phyloP scores from a whole-genome alignment of 2,888 invertebrate species.

The Catocala fraxini region DNA sequence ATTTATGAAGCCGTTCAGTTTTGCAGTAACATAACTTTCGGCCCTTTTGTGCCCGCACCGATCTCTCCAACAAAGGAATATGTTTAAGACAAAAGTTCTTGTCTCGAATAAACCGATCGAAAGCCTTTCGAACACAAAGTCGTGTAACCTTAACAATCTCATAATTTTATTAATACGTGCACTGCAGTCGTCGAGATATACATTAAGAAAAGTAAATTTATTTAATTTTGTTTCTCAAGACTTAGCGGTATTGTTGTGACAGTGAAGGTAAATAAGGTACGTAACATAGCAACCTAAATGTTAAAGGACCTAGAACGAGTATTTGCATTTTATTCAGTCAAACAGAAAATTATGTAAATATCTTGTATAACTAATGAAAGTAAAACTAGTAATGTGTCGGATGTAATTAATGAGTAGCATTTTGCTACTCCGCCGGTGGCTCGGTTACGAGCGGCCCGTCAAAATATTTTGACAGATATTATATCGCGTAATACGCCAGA shows the following conservation, averaged over 20 bases:
- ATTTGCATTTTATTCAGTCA: conserved; percentile 47
- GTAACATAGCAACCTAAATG: background rate
- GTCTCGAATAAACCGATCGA: conserved; percentile 37
- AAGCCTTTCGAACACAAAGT: conserved; percentile 34
- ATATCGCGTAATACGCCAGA: conserved; percentile 48
- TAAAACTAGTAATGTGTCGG: conserved; percentile 71
- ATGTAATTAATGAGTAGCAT: conserved; percentile 76
- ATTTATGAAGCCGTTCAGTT: conserved; percentile 71
- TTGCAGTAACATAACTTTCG: conserved; percentile 72
- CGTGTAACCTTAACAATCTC: conserved; percentile 36
- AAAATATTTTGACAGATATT: conserved; percentile 62
- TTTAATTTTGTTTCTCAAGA: background rate
- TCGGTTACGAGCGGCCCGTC: conserved; percentile 51
- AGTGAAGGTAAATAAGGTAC: background rate
- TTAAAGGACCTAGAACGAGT: conserved; percentile 24
- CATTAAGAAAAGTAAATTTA: background rate
- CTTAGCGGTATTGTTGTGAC: background rate
- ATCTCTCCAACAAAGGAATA: conserved; percentile 47
- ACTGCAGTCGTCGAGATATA: conserved; percentile 10
- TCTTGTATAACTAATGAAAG: conserved; percentile 83
- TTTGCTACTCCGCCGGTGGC: conserved; percentile 72
- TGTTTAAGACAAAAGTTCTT: conserved; percentile 43
- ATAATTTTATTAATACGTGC: conserved; percentile 40
- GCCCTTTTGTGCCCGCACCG: conserved; percentile 61
- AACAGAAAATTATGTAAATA: conserved; percentile 69